Base-by-base conservation (phyloP, 2,797 vertebrate species). In the Microctenopoma steveboyesi region DNA sequence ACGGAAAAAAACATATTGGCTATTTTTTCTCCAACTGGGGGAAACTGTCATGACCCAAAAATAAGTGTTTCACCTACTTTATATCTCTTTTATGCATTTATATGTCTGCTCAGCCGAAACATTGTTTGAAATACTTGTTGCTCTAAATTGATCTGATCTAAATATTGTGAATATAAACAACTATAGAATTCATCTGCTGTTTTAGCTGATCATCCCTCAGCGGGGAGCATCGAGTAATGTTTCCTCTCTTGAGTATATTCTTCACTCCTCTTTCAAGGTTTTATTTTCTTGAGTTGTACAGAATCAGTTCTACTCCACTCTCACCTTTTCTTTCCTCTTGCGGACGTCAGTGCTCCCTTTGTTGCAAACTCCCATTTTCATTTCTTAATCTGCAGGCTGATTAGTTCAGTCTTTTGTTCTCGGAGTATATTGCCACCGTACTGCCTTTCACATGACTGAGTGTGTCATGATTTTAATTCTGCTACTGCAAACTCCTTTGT, bases 321-420 rank as follows among this genome's bases (percentile, higher is more conserved):
- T 73, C 42, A 74, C 59, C 55, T 79, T 79, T 79, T 85, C 63
- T 74, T 63, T 66, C 39, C 46, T 53, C 50, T 51, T 63, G 58
- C 1, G 48, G 72, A 70, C 42, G 52, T 74, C 78, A 49, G 52
- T 22, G 69, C 69, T 70, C 54, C 80, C 67, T 85, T 88, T 88
- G 87, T 89, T 72, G 66, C 42, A 25, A 84, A 81, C 62, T 81
- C 69, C 58, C 33, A 50, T 75, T 80, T 82, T 83, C 18, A 45
- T 66, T 82, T 74, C 85, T 69, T 52, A 65, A 80, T 90, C 76
- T 73, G 47, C 68, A 37, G 62, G 64, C 77, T 86, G 85, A 89
- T 86, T 83, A 85, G 81, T 88, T 71, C 11, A 22, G 53, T 78
- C 81, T 81, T 91, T 90, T 90, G 86, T 92, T 91, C 83, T 76